These are phyloP conservation scores for Ceryle rudis DNA, from an alignment of 2,797 vertebrate genomes.

Conservation along the genomic window DNA sequence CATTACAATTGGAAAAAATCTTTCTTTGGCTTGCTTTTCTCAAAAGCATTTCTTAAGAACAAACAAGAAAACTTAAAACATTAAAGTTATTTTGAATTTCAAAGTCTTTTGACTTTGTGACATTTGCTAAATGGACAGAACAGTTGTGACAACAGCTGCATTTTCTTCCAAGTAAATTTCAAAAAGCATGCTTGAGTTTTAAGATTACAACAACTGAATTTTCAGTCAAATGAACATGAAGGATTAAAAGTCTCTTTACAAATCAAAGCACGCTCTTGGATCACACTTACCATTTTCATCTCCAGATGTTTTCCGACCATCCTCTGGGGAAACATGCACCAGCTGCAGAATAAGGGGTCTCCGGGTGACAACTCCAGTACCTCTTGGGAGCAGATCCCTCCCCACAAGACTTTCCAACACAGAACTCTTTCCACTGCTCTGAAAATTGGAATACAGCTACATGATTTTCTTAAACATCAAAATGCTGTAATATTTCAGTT, in stretches of 20 bases:
- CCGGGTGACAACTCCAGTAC: slow-evolving; percentile 95
- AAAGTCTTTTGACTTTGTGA: not conserved
- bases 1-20: not conserved
- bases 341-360: slow-evolving; percentile 96
- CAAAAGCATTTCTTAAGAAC: not conserved
- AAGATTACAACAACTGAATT: not conserved
- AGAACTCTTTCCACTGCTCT: slow-evolving; percentile 99
- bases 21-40: not conserved
- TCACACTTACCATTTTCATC: slow-evolving; percentile 92
- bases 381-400: slow-evolving; percentile 92
- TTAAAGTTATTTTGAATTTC: not conserved
- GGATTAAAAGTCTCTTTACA: not conserved
- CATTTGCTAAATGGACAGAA: not conserved
- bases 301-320: slow-evolving; percentile 87
- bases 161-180: not conserved
- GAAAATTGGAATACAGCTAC: slow-evolving; percentile 69
- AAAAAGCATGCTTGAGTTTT: not conserved
- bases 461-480: slow-evolving; percentile 26
- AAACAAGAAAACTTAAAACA: not conserved
- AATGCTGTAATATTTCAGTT: not conserved
- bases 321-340: slow-evolving; percentile 92
- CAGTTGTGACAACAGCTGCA: not conserved
- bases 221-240: not conserved
- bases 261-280: not conserved
- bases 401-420: slow-evolving; percentile 97